A percentile compares a stretch with the other conserved stretches of the same genome.
phyloP scores from a whole-genome alignment of 2,797 vertebrate genomes.

The Prunella strophiata region DNA sequence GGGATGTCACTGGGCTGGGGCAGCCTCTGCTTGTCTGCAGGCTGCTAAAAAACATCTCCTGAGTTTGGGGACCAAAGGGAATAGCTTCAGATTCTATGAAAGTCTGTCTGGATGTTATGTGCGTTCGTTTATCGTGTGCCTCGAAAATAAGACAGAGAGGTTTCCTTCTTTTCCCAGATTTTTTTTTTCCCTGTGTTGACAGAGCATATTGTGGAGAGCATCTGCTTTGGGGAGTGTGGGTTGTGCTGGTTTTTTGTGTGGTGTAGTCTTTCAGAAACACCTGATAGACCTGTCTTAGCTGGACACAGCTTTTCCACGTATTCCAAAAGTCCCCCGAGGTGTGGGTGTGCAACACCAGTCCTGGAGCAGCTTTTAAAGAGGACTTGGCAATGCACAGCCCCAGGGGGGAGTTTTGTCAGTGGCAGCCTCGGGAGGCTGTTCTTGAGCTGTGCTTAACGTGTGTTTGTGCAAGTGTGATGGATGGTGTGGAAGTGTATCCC shows the following conservation, averaged over 20 bases:
- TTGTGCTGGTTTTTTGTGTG: not conserved
- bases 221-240: not conserved
- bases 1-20: not conserved
- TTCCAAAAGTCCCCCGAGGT: not conserved
- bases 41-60: not conserved
- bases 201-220: not conserved
- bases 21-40: not conserved
- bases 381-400: not conserved
- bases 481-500: not conserved
- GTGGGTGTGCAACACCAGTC: not conserved
- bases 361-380: not conserved
- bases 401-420: not conserved
- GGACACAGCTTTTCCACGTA: not conserved
- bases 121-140: not conserved
- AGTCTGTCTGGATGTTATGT: not conserved
- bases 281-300: not conserved
- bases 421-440: not conserved
- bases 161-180: not conserved
- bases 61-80: slow-evolving; percentile 40
- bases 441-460: not conserved
- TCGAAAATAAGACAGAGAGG: not conserved
- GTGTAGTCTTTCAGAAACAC: not conserved
- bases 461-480: slow-evolving; percentile 24
- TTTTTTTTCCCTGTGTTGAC: not conserved
- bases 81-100: not conserved